Evolutionary conservation across 2,113 vertebrate species (phyloP).

Genomic region (Oostethus manadensis): DNA sequence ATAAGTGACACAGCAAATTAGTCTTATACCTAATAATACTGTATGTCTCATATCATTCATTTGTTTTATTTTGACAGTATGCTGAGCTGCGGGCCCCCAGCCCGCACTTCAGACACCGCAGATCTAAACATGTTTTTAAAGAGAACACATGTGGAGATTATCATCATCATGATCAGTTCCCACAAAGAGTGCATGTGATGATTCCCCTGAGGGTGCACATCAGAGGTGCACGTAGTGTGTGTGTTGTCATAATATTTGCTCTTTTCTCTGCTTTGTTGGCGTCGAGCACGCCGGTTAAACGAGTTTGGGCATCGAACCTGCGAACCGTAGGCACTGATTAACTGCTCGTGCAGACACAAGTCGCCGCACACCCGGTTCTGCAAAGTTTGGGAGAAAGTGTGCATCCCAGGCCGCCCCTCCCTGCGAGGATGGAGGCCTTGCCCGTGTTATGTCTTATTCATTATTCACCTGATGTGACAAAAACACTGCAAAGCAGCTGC

Average conservation of each 20-base stretch:
- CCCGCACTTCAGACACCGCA: too few relatives aligned
- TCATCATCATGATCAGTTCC: neutral
- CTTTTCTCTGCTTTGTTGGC: constrained; percentile 29
- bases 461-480: constrained; percentile 79
- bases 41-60: too few relatives aligned
- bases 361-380: neutral
- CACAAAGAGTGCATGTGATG: constrained; percentile 28
- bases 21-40: too few relatives aligned
- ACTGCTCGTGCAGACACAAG: neutral
- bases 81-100: too few relatives aligned
- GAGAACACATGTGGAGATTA: neutral
- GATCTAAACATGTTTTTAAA: too few relatives aligned
- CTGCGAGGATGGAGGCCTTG: too few relatives aligned
- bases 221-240: constrained; percentile 29
- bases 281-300: neutral
- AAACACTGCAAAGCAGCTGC: constrained; percentile 70
- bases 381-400: constrained; percentile 2
- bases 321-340: neutral
- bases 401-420: constrained; percentile 31
- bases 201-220: constrained; percentile 18
- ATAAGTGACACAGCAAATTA: too few relatives aligned
- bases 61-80: too few relatives aligned
- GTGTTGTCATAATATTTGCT: constrained; percentile 52
- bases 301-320: neutral
- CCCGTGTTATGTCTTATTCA: constrained; percentile 63